Base-by-base conservation (phyloP, 1,140 invertebrate genomes). In the Mylabris phalerata region DNA sequence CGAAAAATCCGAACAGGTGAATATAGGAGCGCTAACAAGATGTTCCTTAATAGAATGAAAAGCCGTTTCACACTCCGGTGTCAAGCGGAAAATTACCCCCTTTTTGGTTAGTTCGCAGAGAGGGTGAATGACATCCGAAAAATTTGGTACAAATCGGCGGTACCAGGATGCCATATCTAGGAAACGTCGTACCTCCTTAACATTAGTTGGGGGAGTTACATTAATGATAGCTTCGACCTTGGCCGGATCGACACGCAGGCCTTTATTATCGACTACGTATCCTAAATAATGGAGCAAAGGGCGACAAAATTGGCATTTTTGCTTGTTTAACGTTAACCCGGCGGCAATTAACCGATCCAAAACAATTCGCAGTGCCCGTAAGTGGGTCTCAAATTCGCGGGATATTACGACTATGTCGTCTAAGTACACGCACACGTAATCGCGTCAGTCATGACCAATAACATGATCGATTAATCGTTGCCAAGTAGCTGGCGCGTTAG, bases 401-500 rank as follows among this genome's bases (percentile, higher is more conserved):
- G 32, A 32, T 1, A 32, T 32, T 32, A 32, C 32, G 32, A 32
- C 32, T 5, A 32, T 32, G 7, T 32, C 2, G 32, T 32, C 32
- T 32, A 32, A 32, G 7, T 32, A 32, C 4, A 32, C 32, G 7
- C 32, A 32, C 4, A 32, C 32, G 7, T 32, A 7, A 7, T 32
- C 32, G 32, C 32, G 32, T 32, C 2, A 32, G 49, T 66, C 60
- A 26, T 54, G 25, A 1, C 52, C 55, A 52, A 75, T 64, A 7
- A 73, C 48, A 1, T 26, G 50, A 52, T 72, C 71, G 50, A 73
- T 68, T 32, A 70, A 55, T 3, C 73, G 59, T 50, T 76, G 70
- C 39, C 75, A 75, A 0, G 71, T 74, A 1, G 69, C 67, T 0
- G 75, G 67, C 0, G 69, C 69, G 59, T 77, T 67, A 4, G 56